Base-by-base conservation (phyloP, 2,888 invertebrate genomes). In the Megastigmus dorsalis region DNA sequence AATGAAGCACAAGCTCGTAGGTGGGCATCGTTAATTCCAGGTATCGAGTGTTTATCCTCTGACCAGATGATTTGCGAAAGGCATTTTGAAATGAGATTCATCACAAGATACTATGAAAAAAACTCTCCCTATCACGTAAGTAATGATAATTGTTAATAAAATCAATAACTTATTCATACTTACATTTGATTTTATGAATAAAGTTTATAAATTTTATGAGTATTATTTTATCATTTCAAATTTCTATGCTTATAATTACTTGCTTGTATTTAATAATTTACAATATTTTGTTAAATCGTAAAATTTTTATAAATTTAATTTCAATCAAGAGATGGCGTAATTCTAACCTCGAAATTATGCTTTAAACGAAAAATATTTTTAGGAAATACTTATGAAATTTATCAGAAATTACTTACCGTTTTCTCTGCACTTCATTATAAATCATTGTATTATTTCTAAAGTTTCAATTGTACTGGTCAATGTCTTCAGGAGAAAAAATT, bases 1-100 rank as follows among this genome's bases (percentile, higher is more conserved):
- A 45, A 76, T 15, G 54, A 54, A 18, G 0, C 18, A 10, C 60
- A 59, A 15, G 69, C 69, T 13, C 73, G 30, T 7, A 33, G 18
- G 9, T 76, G 76, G 76, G 36, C 20, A 0, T 3, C 30, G 2
- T 7, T 9, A 0, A 66, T 76, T 15, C 73, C 73, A 4, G 73
- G 73, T 0, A 7, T 69, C 1, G 20, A 57, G 0, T 0, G 4
- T 3, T 45, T 69, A 4, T 9, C 13, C 3, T 2, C 41, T 0
- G 13, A 41, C 18, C 43, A 63, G 9, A 13, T 9, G 0, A 20
- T 76, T 2, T 68, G 73, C 23, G 75, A 75, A 7, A 65, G 5
- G 9, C 75, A 75, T 4, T 75, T 75, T 10, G 59, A 75, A 4
- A 18, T 41, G 0, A 57, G 6, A 15, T 63, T 36, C 3, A 59